Percentiles rank a stretch among this genome's conserved stretches.
Evolutionary conservation across 2,113 vertebrate genomes (phyloP).

Genomic region (Epinephelus fuscoguttatus): DNA sequence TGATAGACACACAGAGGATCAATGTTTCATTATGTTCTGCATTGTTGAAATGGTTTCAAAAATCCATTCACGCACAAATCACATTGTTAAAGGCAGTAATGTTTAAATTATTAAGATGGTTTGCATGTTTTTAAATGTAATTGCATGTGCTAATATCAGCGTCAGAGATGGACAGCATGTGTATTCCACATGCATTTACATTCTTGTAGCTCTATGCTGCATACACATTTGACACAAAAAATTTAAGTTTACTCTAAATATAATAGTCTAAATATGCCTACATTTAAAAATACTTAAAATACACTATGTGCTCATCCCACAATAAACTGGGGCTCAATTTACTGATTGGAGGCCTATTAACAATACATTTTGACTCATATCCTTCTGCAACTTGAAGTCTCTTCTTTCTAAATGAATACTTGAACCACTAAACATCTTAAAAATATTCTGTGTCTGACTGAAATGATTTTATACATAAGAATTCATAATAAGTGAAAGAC

Average conservation of each 20-base stretch:
- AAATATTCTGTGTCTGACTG: too few relatives aligned
- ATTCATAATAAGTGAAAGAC: too few relatives aligned
- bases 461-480: too few relatives aligned
- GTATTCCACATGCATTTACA: neutral
- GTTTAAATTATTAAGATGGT: neutral
- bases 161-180: neutral
- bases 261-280: neutral
- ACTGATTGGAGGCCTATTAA: too few relatives aligned
- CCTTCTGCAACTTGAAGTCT: too few relatives aligned
- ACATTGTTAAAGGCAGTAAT: neutral
- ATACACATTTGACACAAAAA: neutral
- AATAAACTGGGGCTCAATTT: neutral
- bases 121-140: neutral
- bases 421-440: too few relatives aligned
- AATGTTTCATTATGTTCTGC: neutral
- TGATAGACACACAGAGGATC: conserved; percentile 35
- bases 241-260: too few relatives aligned
- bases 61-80: neutral
- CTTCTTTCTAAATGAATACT: too few relatives aligned
- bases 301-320: neutral
- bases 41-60: neutral
- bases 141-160: neutral
- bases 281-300: neutral
- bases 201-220: neutral
- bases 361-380: too few relatives aligned